A percentile compares a stretch with the other conserved stretches of the same genome.
These are phyloP conservation scores for Enteromius treurensis DNA, from an alignment of 2,797 vertebrate genomes.

Conservation along the genomic window DNA sequence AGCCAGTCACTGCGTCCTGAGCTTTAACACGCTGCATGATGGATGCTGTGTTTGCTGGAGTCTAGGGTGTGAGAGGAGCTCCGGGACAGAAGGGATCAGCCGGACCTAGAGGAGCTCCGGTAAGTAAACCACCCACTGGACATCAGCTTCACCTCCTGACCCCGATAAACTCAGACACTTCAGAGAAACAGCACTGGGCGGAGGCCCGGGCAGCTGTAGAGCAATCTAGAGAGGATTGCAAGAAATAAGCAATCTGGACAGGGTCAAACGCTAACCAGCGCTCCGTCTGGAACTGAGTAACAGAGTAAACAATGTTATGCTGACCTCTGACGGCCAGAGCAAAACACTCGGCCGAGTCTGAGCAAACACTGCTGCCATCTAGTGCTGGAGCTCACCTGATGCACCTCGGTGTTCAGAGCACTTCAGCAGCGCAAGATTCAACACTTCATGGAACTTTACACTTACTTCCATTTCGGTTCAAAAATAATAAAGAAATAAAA, in stretches of 20 bases:
- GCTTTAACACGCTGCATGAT: not conserved
- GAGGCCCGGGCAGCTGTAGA: not conserved
- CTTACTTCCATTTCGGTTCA: too few species aligned
- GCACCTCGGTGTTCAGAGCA: not conserved
- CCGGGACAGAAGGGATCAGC: conserved; percentile 71
- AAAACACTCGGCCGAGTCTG: not conserved
- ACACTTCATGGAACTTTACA: too few species aligned
- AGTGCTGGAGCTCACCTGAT: conserved; percentile 25
- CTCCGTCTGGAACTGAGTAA: not conserved
- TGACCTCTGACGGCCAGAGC: conserved; percentile 43
- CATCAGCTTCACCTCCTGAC: conserved; percentile 21
- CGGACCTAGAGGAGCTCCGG: conserved; percentile 68
- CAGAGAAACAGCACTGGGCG: conserved; percentile 29
- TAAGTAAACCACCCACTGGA: conserved; percentile 57
- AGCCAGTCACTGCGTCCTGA: not conserved
- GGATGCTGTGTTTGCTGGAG: conserved; percentile 30
- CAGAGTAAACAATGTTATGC: conserved; percentile 21
- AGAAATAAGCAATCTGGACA: not conserved
- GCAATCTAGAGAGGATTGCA: not conserved
- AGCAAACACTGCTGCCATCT: conserved; percentile 63
- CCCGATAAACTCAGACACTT: conserved; percentile 18
- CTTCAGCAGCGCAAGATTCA: too few species aligned
- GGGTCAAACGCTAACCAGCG: conserved; percentile 7
- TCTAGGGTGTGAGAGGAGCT: conserved; percentile 72
- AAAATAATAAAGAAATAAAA: too few species aligned